These are phyloP conservation scores for Trichonephila clavipes DNA, from an alignment of 1,140 invertebrate species.

Conservation along the genomic window DNA sequence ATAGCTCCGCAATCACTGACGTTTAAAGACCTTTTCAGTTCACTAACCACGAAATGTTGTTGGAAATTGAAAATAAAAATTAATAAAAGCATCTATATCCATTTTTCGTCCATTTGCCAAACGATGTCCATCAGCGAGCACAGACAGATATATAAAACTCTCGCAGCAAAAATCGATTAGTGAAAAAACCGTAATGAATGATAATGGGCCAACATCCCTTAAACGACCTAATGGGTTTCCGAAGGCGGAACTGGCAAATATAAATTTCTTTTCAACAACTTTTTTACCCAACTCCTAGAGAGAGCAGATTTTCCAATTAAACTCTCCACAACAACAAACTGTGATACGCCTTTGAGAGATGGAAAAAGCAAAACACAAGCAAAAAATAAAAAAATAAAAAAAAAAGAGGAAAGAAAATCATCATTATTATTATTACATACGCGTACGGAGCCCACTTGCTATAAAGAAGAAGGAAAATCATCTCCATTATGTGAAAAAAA, in stretches of 20 bases:
- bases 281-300: neutral
- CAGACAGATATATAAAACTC: neutral
- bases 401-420: neutral
- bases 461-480: neutral
- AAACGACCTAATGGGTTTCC: slow-evolving; percentile 17
- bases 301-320: slow-evolving; percentile 31
- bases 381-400: neutral
- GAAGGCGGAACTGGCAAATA: slow-evolving; percentile 29
- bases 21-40: neutral
- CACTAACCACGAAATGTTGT: neutral
- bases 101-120: neutral
- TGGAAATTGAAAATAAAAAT: neutral
- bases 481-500: neutral
- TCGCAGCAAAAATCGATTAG: neutral
- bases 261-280: slow-evolving; percentile 28
- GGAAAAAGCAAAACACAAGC: neutral
- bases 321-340: neutral
- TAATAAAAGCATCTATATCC: neutral
- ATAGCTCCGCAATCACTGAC: neutral
- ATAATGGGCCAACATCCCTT: neutral
- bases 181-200: neutral
- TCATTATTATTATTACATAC: slow-evolving; percentile 37
- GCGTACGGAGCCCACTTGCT: neutral
- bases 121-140: neutral
- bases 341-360: slow-evolving; percentile 1